Evolutionary conservation across 2,797 vertebrate genomes (phyloP), one percentile per base, ranked within the genome.

Genomic region (Cynodonichthys magdalenae): DNA sequence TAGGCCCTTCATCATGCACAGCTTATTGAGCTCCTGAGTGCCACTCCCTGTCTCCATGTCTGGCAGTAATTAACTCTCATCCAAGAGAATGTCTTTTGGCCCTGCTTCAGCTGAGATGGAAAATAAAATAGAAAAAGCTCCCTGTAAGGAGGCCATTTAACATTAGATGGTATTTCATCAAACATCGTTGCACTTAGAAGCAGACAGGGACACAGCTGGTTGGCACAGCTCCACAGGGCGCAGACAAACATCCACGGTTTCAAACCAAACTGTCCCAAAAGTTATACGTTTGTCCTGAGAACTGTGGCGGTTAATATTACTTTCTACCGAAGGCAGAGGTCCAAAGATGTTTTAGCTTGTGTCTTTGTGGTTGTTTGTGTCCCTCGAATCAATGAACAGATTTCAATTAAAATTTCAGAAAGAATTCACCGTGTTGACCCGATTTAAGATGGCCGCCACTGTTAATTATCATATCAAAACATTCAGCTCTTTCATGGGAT

Each of bases 61-160:
- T 90, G 86, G 85, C 90, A 91, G 93, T 93, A 94, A 94, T 94
- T 93, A 94, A 93, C 90, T 93, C 80, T 60, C 74, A 67, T 91
- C 86, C 81, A 84, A 89, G 87, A 92, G 86, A 88, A 81, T 79
- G 84, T 91, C 90, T 12, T 12, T 90, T 92, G 92, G 91, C 89
- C 74, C 82, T 27, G 79, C 80, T 88, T 93, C 90, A 91, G 82
- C 83, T 75, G 51, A 87, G 84, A 91, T 89, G 69, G 53, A 76
- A 76, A 76, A 79, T 76, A 60, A 84, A 74, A 60, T 53, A 55
- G 57, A 19, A 84, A 76, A 83, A 77, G 71, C 75, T 59, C 59
- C 87, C 73, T 60, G 60, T 64, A 79, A 88, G 76, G 80, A 82
- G 70, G 85, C 89, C 89, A 84, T 92, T 90, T 91, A 87, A 80